These are phyloP conservation scores for Ptyas mucosa DNA, from an alignment of 2,113 vertebrate genomes.

Conservation along the genomic window DNA sequence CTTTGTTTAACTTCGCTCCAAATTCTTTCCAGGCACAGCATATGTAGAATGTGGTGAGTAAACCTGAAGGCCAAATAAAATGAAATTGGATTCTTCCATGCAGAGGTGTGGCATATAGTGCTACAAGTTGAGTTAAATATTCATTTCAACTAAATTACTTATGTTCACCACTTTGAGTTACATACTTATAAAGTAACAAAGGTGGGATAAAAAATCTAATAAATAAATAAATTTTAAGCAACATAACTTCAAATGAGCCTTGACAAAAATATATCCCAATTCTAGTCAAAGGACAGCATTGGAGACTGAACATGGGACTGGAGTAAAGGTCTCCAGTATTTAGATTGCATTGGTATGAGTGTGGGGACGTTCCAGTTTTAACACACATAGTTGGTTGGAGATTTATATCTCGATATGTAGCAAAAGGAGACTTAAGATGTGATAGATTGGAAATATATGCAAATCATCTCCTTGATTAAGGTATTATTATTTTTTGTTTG, in stretches of 20 bases:
- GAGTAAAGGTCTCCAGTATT: background rate
- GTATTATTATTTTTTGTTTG: background rate
- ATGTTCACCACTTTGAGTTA: background rate
- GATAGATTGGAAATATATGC: background rate
- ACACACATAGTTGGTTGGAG: background rate
- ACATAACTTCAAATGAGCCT: background rate
- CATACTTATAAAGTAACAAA: background rate
- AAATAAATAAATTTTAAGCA: background rate
- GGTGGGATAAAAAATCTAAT: background rate
- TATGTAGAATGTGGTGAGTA: background rate
- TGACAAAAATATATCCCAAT: background rate
- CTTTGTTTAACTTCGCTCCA: background rate
- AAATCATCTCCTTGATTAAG: background rate
- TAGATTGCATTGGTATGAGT: background rate
- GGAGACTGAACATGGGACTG: background rate
- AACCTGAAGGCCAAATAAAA: background rate
- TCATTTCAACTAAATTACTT: background rate
- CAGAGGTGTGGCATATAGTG: background rate
- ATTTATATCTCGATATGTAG: background rate
- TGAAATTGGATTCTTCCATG: background rate
- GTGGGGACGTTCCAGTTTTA: background rate
- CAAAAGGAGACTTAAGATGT: background rate
- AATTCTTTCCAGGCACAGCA: background rate
- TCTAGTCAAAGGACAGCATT: background rate
- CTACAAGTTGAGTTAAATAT: background rate